These are phyloP conservation scores for Aleiodes sp. DNA, from an alignment of 1,140 invertebrate species.

Conservation along the genomic window DNA sequence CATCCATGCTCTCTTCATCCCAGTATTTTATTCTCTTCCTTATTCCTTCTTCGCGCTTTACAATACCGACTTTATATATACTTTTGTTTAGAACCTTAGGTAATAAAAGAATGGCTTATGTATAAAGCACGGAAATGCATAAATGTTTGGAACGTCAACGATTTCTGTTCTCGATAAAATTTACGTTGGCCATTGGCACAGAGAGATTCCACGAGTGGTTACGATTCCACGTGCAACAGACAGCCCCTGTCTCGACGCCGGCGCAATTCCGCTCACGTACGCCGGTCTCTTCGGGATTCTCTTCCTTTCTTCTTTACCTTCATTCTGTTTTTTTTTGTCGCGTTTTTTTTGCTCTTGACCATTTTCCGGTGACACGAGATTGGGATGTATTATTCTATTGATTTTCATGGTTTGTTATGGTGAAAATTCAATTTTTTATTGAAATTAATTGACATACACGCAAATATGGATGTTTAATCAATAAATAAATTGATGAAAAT, in stretches of 20 bases:
- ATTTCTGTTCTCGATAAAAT: constrained; percentile 27
- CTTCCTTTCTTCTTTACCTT: background rate
- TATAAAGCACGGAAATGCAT: background rate
- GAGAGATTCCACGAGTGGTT: constrained; percentile 19
- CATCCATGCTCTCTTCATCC: too few species aligned
- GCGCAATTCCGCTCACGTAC: constrained; percentile 24
- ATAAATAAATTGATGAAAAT: too few species aligned
- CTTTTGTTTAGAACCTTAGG: constrained; percentile 17
- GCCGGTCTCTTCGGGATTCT: background rate
- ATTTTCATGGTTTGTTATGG: too few species aligned
- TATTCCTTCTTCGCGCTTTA: too few species aligned
- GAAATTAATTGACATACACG: too few species aligned
- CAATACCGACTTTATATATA: background rate
- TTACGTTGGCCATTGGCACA: constrained; percentile 20
- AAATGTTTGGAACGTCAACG: constrained; percentile 22
- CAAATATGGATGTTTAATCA: too few species aligned
- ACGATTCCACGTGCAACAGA: background rate
- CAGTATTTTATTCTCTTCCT: too few species aligned
- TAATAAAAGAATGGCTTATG: background rate
- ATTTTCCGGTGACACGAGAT: too few species aligned
- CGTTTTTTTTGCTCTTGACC: background rate
- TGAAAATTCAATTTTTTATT: too few species aligned
- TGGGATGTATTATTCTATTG: too few species aligned
- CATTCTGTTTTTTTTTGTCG: background rate
- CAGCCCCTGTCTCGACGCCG: background rate